These are phyloP conservation scores for Gopherus evgoodei DNA, from an alignment of 2,113 vertebrate genomes.

Conservation along the genomic window DNA sequence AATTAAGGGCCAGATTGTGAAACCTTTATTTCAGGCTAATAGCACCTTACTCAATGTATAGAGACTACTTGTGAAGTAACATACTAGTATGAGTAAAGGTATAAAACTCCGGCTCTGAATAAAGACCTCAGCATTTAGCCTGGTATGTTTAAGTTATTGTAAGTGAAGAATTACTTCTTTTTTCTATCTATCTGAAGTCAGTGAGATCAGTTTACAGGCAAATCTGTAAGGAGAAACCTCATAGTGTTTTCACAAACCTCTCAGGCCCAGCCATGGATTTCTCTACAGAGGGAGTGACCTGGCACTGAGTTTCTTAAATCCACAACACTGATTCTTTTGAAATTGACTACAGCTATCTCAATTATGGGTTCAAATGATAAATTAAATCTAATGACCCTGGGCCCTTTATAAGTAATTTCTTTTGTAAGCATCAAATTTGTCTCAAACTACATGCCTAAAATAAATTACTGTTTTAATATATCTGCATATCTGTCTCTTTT, in stretches of 20 bases:
- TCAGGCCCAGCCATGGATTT: not conserved
- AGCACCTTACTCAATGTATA: not conserved
- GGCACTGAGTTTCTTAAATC: not conserved
- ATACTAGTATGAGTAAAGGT: not conserved
- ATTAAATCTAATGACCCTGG: not conserved
- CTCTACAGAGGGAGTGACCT: not conserved
- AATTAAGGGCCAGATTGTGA: not conserved
- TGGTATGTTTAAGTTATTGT: not conserved
- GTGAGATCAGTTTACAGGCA: not conserved
- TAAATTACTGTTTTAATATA: not conserved
- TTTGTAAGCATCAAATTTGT: not conserved
- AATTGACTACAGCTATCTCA: not conserved
- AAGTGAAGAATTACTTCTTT: not conserved
- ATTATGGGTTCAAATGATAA: conserved; percentile 2
- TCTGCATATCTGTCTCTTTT: conserved; percentile 39
- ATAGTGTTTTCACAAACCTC: not conserved
- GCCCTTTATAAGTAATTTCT: not conserved
- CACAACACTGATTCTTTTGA: not conserved
- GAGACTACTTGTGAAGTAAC: not conserved
- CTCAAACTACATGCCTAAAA: conserved; percentile 3
- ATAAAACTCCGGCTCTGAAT: not conserved
- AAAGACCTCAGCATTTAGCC: not conserved
- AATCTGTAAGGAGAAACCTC: not conserved
- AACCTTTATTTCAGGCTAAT: not conserved
- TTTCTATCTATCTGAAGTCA: not conserved